Evolutionary conservation across 2,888 invertebrate genomes (phyloP).

Genomic region (Polyommatus icarus): DNA sequence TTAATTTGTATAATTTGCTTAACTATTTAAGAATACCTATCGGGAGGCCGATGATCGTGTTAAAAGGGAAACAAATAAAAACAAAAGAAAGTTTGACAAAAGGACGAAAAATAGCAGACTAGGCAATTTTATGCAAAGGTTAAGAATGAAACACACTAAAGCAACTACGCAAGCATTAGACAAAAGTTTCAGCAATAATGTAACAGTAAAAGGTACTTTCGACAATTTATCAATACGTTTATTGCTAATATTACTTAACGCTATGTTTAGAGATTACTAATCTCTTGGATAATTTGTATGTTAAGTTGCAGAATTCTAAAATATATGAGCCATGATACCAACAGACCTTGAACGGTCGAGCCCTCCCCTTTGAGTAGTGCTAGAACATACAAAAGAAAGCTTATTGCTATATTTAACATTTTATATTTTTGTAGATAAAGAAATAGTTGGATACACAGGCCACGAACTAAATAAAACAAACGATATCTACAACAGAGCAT

Average conservation of each 20-base stretch:
- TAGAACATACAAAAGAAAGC: not conserved
- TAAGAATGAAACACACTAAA: not conserved
- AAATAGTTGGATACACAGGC: not conserved
- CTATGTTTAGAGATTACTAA: too few relatives aligned
- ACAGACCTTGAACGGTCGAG: too few relatives aligned
- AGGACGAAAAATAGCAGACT: not conserved
- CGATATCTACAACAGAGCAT: conserved; percentile 54
- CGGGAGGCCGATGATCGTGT: conserved; percentile 30
- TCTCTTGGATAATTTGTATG: too few relatives aligned
- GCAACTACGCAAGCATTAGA: conserved; percentile 24
- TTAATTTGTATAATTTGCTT: not conserved
- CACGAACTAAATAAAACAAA: conserved; percentile 47
- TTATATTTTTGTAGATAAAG: conserved; percentile 10
- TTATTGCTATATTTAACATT: not conserved
- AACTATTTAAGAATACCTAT: conserved; percentile 32
- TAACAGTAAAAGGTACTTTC: not conserved
- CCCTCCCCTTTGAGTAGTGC: not conserved
- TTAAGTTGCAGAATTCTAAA: too few relatives aligned
- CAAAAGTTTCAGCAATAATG: not conserved
- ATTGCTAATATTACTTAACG: too few relatives aligned
- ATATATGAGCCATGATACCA: too few relatives aligned
- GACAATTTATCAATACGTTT: not conserved
- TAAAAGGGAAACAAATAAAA: conserved; percentile 8
- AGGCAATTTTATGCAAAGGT: not conserved
- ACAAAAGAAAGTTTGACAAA: not conserved